Conservation (phyloP, 1,140 invertebrate genomes). For the Rhyzopertha dominica region DNA sequence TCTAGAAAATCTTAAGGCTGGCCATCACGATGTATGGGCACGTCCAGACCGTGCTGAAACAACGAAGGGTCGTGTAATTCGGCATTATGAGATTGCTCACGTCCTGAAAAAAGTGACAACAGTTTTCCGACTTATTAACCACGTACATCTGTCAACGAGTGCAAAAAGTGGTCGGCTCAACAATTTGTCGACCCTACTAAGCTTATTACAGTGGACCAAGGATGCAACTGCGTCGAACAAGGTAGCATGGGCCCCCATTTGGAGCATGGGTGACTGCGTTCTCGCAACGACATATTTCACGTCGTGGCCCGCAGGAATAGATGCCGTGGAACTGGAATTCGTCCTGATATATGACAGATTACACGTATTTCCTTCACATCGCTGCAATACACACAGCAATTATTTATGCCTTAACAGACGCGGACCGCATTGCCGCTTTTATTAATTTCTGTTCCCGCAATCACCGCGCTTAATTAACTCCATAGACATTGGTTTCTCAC, state of each 20-base stretch:
- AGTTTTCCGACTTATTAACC: slow-evolving; percentile 41
- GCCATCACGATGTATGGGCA: too few species aligned
- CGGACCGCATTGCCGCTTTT: too few species aligned
- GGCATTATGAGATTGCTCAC: too few species aligned
- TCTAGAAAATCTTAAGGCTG: too few species aligned
- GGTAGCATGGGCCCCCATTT: slow-evolving; percentile 5
- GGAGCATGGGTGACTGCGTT: slow-evolving; percentile 13
- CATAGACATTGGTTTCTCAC: too few species aligned
- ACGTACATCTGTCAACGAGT: slow-evolving; percentile 39
- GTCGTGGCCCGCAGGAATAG: slow-evolving; percentile 31
- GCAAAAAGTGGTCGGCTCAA: slow-evolving; percentile 35
- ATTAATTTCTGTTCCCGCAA: too few species aligned
- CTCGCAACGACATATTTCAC: slow-evolving; percentile 34
- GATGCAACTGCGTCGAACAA: slow-evolving; percentile 3
- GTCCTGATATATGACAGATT: slow-evolving; percentile 30
- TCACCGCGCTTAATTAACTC: too few species aligned
- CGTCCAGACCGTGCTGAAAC: too few species aligned
- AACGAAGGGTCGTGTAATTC: too few species aligned
- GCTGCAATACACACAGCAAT: too few species aligned
- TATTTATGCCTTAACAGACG: too few species aligned
- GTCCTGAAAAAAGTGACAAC: slow-evolving; percentile 40
- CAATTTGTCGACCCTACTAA: slow-evolving; percentile 37
- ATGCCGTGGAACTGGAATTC: slow-evolving; percentile 29
- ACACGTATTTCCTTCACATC: slow-evolving; percentile 26
- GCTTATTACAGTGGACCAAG: slow-evolving; percentile 30